phyloP scores from a whole-genome alignment of 2,797 vertebrate species.

The Ficedula albicollis region DNA sequence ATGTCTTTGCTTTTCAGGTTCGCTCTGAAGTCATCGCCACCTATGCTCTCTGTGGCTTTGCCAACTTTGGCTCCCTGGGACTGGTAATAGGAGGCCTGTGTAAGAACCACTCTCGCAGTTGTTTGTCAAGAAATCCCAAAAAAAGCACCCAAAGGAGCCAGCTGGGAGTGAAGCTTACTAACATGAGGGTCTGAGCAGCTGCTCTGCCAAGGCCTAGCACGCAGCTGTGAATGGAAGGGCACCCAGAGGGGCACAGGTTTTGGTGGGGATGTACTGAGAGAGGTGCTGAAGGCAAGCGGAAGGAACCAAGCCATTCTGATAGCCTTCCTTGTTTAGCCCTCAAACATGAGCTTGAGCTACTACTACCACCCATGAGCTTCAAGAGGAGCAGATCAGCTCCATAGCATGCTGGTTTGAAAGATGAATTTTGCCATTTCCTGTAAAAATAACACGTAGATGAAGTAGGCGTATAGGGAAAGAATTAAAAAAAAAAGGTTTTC shows the following conservation, averaged over 20 bases:
- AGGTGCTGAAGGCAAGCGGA: background rate
- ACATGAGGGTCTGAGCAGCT: background rate
- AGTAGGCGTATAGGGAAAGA: background rate
- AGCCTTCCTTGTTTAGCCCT: background rate
- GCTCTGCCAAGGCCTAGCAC: background rate
- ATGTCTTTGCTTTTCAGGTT: conserved; percentile 73
- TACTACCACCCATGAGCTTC: background rate
- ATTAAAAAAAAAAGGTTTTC: accelerated
- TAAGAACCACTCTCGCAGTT: conserved; percentile 70
- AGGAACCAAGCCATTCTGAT: background rate
- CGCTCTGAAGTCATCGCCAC: conserved; percentile 89
- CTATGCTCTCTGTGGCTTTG: conserved; percentile 89
- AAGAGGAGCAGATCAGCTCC: background rate
- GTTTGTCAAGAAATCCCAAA: background rate
- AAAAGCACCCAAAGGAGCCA: background rate
- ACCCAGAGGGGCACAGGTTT: accelerated
- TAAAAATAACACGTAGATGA: background rate
- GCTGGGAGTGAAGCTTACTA: background rate
- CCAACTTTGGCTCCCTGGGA: conserved; percentile 86
- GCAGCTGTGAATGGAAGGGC: background rate
- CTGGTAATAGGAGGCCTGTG: conserved; percentile 80
- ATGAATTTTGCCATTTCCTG: background rate
- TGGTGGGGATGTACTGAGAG: background rate
- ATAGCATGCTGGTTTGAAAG: background rate
- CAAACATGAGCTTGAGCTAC: background rate